Conservation (phyloP, 2,113 vertebrate genomes). For the Suncus etruscus region DNA sequence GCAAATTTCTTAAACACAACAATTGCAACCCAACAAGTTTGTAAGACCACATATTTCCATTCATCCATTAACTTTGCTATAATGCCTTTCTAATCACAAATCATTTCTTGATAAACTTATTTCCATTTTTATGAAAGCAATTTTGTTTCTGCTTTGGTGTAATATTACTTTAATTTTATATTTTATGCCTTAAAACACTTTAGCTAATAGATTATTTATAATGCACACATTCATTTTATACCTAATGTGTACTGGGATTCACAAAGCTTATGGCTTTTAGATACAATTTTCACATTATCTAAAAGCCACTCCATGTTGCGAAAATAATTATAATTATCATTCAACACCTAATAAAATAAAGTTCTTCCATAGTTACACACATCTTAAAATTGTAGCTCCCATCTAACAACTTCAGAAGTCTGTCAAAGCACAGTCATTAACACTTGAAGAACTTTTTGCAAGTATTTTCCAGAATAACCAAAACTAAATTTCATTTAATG, state of each 20-base stretch:
- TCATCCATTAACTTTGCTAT: slow-evolving; percentile 32
- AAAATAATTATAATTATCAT: slow-evolving; percentile 64
- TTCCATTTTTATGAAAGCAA: not conserved
- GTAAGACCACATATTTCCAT: not conserved
- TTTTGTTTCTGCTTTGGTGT: slow-evolving; percentile 57
- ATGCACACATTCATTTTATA: slow-evolving; percentile 25
- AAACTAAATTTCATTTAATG: not conserved
- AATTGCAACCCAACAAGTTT: not conserved
- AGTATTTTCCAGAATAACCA: not conserved
- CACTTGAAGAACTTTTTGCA: not conserved
- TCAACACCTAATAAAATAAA: slow-evolving; percentile 22
- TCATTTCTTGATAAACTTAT: not conserved
- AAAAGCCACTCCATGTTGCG: slow-evolving; percentile 55
- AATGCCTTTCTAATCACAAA: not conserved
- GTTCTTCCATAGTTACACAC: slow-evolving; percentile 12
- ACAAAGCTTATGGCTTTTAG: slow-evolving; percentile 38
- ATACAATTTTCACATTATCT: slow-evolving; percentile 54
- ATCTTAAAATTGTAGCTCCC: slow-evolving; percentile 36
- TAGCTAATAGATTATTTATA: slow-evolving; percentile 48
- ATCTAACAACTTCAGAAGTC: not conserved
- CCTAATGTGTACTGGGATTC: slow-evolving; percentile 38
- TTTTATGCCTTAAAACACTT: slow-evolving; percentile 50
- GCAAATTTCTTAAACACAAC: not conserved
- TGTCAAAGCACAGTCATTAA: slow-evolving; percentile 31
- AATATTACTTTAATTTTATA: slow-evolving; percentile 58